phyloP scores from a whole-genome alignment of 2,113 vertebrate species.

The Anseranas semipalmata region DNA sequence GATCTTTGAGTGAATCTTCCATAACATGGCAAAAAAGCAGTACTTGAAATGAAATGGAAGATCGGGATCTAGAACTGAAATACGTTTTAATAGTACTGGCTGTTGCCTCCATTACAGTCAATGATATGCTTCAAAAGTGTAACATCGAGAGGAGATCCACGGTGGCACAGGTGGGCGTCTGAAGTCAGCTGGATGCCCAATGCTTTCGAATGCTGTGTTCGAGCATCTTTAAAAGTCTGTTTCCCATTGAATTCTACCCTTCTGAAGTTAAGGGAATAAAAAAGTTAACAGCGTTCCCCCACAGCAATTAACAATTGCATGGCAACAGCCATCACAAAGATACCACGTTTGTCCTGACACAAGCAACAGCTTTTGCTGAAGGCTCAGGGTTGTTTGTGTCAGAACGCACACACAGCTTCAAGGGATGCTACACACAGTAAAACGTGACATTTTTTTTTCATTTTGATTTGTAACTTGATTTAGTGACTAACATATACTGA shows the following conservation, averaged over 20 bases:
- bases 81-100: fast-evolving
- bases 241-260: not conserved
- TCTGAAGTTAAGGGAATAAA: not conserved
- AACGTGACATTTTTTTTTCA: not conserved
- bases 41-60: not conserved
- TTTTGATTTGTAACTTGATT: not conserved
- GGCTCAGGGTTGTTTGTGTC: not conserved
- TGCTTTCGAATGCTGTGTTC: not conserved
- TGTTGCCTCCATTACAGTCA: not conserved
- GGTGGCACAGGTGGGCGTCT: not conserved
- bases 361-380: not conserved
- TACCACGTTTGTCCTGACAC: not conserved
- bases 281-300: not conserved
- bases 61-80: not conserved
- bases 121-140: fast-evolving
- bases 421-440: not conserved
- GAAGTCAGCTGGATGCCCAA: not conserved
- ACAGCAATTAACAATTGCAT: not conserved
- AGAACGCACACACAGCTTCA: not conserved
- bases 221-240: not conserved
- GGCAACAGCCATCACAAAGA: not conserved
- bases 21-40: not conserved
- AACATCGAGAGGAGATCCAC: fast-evolving
- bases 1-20: not conserved
- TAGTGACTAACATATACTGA: not conserved